A percentile compares a stretch with the other conserved stretches of the same genome.
Conservation (phyloP, 2,797 vertebrate genomes). For the Chaetodon trifasciatus region DNA sequence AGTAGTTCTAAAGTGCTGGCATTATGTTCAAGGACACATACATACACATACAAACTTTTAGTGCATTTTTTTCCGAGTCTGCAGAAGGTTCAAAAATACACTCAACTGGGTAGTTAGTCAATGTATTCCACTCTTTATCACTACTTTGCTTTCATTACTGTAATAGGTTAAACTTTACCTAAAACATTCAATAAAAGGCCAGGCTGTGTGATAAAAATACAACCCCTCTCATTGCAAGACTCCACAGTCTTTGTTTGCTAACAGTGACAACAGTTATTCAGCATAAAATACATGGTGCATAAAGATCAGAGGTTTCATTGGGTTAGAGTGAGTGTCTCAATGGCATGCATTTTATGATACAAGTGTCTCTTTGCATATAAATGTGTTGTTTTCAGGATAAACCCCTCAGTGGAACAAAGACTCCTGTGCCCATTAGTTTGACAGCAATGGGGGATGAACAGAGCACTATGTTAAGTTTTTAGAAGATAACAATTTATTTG, state of each 20-base stretch:
- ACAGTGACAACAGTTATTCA: conserved; percentile 79
- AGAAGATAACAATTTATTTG: conserved; percentile 58
- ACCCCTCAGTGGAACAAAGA: conserved; percentile 50
- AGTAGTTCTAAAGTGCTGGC: conserved; percentile 86
- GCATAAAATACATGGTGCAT: conserved; percentile 82
- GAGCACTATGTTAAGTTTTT: conserved; percentile 49
- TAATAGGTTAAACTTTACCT: conserved; percentile 67
- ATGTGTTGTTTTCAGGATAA: conserved; percentile 66
- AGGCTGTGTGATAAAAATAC: conserved; percentile 70
- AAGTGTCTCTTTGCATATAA: conserved; percentile 80
- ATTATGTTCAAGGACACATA: conserved; percentile 81
- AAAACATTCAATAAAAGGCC: conserved; percentile 81
- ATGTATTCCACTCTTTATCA: conserved; percentile 55
- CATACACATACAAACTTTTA: conserved; percentile 76
- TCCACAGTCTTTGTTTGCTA: conserved; percentile 73
- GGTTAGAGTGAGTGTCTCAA: conserved; percentile 75
- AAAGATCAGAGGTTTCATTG: conserved; percentile 80
- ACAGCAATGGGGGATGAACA: conserved; percentile 58
- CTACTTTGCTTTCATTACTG: conserved; percentile 59
- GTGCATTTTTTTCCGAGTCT: conserved; percentile 79
- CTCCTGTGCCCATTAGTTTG: conserved; percentile 44
- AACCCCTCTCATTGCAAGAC: conserved; percentile 69
- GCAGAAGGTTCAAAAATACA: conserved; percentile 73
- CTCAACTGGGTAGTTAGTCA: conserved; percentile 72
- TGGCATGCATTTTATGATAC: conserved; percentile 83